These are phyloP conservation scores for Epinotia ramella DNA, from an alignment of 2,888 invertebrate species.

Conservation along the genomic window DNA sequence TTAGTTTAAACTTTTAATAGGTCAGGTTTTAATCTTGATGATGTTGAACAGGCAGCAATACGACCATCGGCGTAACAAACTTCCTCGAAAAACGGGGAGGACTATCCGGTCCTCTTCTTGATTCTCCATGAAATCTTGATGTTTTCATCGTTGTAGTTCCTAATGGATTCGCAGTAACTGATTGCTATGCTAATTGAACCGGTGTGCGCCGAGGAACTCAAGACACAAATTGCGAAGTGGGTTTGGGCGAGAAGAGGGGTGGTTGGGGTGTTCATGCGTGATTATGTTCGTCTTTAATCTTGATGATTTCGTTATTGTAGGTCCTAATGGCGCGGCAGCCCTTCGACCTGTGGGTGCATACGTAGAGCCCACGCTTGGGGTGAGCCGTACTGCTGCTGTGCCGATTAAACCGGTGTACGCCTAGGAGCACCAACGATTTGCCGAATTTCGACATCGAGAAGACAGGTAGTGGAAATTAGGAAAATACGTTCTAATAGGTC, in stretches of 20 bases:
- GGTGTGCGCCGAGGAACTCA: not conserved
- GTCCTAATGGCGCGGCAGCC: slow-evolving; percentile 56
- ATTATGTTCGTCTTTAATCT: slow-evolving; percentile 48
- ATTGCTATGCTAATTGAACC: not conserved
- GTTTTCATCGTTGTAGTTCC: not conserved
- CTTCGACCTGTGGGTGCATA: slow-evolving; percentile 51
- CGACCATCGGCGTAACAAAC: not conserved
- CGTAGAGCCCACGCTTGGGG: slow-evolving; percentile 56
- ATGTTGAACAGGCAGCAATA: no score
- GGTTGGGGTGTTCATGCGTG: slow-evolving; percentile 34
- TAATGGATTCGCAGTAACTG: slow-evolving; percentile 12
- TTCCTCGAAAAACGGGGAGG: not conserved
- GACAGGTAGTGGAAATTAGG: not conserved
- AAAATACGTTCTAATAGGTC: no score
- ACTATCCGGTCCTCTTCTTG: no score
- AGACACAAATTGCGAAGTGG: not conserved
- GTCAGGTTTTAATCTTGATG: not conserved
- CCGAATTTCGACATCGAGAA: slow-evolving; percentile 50
- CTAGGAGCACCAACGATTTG: slow-evolving; percentile 47
- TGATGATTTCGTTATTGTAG: slow-evolving; percentile 45
- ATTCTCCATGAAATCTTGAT: slow-evolving; percentile 12
- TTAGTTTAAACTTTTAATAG: not conserved
- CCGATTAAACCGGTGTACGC: slow-evolving; percentile 56
- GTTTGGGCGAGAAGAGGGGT: not conserved
- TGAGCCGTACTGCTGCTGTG: slow-evolving; percentile 57